Base-by-base conservation (phyloP, 2,113 vertebrate genomes). In the Eubucco bourcierii region DNA sequence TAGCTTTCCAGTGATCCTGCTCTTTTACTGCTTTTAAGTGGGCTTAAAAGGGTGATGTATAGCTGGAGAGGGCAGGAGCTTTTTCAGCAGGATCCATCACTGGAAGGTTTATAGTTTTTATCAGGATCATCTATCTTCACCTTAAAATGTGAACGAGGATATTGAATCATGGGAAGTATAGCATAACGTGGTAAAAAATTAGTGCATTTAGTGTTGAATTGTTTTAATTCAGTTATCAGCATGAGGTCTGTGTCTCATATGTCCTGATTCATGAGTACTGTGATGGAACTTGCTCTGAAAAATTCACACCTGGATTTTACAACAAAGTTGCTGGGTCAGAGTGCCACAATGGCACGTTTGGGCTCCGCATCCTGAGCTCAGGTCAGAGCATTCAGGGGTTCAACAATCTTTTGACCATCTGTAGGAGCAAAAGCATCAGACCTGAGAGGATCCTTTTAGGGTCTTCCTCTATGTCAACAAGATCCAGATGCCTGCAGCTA, bases 151-250 rank as follows among this genome's bases (percentile, higher is more conserved):
- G 28, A 12, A 65, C 73, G 31, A 58, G 31, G 46, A 63, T 81
- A 18, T 31, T 58, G 73, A 71, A 47, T 77, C 34, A 18, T 33
- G 50, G 34, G 46, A 50, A 2, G 14, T 14, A 12, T 28, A 47
- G 46, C 10, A 11, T 81, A 87, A 61, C 41, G 29, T 2, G 0
- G 3, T 72, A 60, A 90, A 84, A 93, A 80, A 59, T n/a, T 11
- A 56, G 58, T 5, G 33, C 0, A 0, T 31, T 19, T 80, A 39
- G 8, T 15, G 23, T 31, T 58, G 73, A 78, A 56, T 84, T 55
- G 56, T 34, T 94, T 70, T 74, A 92, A 83, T 88, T 92, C 55
- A 29, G 34, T n/a, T 79, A 34, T 68, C 78, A 73, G 65, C 53
- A 0, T 37, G 77, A 80, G 50, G 4, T 63, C 66, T 87, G 31